Base-by-base conservation (phyloP, 2,888 invertebrate species). In the Blomia tropicalis region DNA sequence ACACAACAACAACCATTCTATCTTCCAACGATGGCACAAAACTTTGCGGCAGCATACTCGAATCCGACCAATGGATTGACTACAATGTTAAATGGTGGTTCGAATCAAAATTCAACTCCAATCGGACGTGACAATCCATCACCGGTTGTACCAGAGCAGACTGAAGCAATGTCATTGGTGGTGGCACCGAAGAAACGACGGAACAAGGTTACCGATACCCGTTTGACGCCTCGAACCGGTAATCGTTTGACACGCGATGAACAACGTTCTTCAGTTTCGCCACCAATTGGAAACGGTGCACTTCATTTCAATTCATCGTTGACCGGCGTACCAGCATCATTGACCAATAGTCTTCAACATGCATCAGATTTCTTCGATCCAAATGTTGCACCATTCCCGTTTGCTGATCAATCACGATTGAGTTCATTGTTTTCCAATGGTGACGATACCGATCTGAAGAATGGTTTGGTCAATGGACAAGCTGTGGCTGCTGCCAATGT, bases 191-290 rank as follows among this genome's bases (percentile, higher is more conserved):
- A 92, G 77, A 93, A 92, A 77, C 31, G 56, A 14, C 81, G 95
- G 62, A 92, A 93, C 73, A 95, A 95, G 84, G 77, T 92, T 71
- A 93, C 93, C 41, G 91, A 91, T 72, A 89, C 90, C 61, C 80
- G 91, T 69, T 87, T 91, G 69, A 89, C 90, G 32, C 89, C 90
- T 25, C 80, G 90, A 68, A 88, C 90, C 58, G 88, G 89, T 53
- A 87, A 87, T 73, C 80, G 89, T 68, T 51, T 65, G 54, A 44
- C 63, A 69, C 44, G 71, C 69, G 56, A 54, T 22, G 43, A 60
- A 23, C 32, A 43, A 22, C 51, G 71, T 62, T 72, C 73, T 61
- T 68, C 54, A 19, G 63, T 61, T 29, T 44, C 73, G 68, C 71
- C 73, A 66, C 75, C 71, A 67, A 73, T 71, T 69, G 69, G 36